Evolutionary conservation across 2,888 invertebrate species (phyloP).

Genomic region (Alloplasta piceator): DNA sequence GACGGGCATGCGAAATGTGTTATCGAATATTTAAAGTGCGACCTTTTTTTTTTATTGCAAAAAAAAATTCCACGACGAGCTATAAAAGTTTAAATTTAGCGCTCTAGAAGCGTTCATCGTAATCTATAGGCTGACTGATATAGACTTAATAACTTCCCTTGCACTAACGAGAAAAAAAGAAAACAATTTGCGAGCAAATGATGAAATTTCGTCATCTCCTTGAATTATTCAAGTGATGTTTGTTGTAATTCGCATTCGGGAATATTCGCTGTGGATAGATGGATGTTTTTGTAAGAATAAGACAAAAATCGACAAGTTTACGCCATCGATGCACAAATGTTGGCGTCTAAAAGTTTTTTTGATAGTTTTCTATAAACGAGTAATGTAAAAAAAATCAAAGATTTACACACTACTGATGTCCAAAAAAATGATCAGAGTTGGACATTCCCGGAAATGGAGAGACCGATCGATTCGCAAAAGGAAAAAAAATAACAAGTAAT

Average conservation of each 20-base stretch:
- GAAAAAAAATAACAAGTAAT: slow-evolving; percentile 1
- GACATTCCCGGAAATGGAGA: slow-evolving; percentile 21
- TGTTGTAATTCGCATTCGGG: slow-evolving; percentile 21
- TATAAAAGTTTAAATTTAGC: neutral
- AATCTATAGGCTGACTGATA: slow-evolving; percentile 58
- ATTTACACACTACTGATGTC: neutral
- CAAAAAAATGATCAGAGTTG: neutral
- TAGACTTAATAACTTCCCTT: slow-evolving; percentile 60
- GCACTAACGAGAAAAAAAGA: slow-evolving; percentile 14
- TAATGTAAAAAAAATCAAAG: neutral
- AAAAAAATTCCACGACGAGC: neutral
- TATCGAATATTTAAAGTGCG: neutral
- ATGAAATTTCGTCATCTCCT: slow-evolving; percentile 17
- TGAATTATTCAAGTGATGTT: slow-evolving; percentile 19
- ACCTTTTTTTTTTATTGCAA: neutral
- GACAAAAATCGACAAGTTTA: slow-evolving; percentile 30
- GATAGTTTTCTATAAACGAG: slow-evolving; percentile 12
- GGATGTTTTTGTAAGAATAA: slow-evolving; percentile 34
- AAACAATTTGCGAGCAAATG: slow-evolving; percentile 25
- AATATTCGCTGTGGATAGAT: slow-evolving; percentile 31
- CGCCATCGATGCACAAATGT: slow-evolving; percentile 26
- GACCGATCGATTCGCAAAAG: slow-evolving; percentile 17
- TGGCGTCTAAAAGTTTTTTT: slow-evolving; percentile 32
- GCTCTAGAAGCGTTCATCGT: neutral
- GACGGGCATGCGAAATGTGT: neutral